phyloP scores from a whole-genome alignment of 2,113 vertebrate species.

The Sturnus vulgaris region DNA sequence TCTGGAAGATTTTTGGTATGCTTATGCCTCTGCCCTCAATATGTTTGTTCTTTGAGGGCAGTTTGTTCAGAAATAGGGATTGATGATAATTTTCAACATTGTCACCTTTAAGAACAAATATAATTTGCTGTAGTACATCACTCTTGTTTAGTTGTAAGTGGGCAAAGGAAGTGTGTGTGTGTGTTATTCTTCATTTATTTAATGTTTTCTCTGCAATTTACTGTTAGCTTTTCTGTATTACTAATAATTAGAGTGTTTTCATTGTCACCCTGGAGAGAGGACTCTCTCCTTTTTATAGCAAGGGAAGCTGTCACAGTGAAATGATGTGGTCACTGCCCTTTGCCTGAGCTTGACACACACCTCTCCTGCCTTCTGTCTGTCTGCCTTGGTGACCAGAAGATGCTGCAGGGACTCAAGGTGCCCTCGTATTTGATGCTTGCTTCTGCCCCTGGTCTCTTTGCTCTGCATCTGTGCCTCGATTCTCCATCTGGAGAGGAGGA shows the following conservation, averaged over 20 bases:
- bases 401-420: not conserved
- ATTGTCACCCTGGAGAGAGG: not conserved
- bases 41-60: not conserved
- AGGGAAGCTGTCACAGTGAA: not conserved
- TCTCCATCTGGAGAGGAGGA: not conserved
- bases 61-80: not conserved
- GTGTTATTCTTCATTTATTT: not conserved
- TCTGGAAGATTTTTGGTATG: not conserved
- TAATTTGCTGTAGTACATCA: not conserved
- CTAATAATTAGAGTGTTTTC: not conserved
- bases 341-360: not conserved
- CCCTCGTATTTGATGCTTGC: not conserved
- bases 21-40: not conserved
- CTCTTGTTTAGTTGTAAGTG: not conserved
- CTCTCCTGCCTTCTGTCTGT: not conserved
- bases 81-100: not conserved
- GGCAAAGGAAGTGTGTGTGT: not conserved
- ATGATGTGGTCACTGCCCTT: not conserved
- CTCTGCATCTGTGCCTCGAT: fast-evolving
- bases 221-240: not conserved
- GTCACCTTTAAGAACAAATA: not conserved
- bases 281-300: not conserved
- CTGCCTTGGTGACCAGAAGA: not conserved
- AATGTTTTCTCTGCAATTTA: not conserved
- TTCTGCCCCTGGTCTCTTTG: not conserved